phyloP scores from a whole-genome alignment of 2,113 vertebrate genomes.

The Loxodonta africana region DNA sequence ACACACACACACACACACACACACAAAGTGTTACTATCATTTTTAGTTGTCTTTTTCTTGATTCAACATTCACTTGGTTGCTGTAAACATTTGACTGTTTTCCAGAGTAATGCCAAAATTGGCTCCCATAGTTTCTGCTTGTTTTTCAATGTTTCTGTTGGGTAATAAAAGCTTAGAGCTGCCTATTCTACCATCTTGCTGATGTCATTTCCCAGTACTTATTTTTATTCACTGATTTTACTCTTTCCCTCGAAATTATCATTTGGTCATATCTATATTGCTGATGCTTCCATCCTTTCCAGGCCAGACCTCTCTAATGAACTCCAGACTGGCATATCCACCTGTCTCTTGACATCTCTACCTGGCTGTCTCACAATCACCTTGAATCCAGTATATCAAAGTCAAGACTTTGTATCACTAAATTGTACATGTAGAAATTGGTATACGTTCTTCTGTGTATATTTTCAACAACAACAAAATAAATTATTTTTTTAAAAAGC shows the following conservation, averaged over 20 bases:
- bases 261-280: background rate
- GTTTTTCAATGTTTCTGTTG: background rate
- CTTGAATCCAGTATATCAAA: background rate
- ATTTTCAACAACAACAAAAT: too few relatives aligned
- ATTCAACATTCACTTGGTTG: background rate
- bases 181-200: background rate
- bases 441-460: background rate
- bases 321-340: accelerated
- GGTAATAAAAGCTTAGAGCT: background rate
- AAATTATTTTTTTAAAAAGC: background rate
- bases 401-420: background rate
- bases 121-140: background rate
- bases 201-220: background rate
- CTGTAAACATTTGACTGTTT: background rate
- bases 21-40: too few relatives aligned
- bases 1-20: too few relatives aligned
- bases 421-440: background rate
- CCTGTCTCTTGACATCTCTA: background rate
- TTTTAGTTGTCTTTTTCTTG: background rate
- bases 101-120: background rate
- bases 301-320: background rate
- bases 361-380: background rate
- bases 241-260: background rate
- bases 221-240: background rate
- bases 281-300: background rate